phyloP scores from a whole-genome alignment of 2,113 vertebrate species.

The Notiomystis cincta region DNA sequence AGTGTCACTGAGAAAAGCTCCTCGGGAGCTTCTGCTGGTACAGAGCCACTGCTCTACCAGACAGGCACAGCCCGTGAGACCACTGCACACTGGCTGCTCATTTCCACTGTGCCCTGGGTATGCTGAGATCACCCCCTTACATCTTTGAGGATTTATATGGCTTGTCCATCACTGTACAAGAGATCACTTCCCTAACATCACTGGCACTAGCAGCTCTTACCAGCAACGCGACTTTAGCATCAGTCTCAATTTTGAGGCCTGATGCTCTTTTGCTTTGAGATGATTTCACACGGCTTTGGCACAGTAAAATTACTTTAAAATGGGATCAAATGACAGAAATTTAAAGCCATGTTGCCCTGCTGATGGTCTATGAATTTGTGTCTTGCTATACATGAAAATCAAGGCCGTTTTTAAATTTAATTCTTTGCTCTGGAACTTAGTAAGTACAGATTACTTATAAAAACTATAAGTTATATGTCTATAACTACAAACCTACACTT shows the following conservation, averaged over 20 bases:
- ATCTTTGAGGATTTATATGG: neutral
- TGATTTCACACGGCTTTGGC: neutral
- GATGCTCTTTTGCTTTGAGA: neutral
- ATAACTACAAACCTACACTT: neutral
- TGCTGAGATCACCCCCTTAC: neutral
- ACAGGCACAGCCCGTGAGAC: rapidly evolving
- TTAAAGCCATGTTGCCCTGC: neutral
- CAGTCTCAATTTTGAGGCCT: neutral
- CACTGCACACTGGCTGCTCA: neutral
- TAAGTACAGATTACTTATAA: neutral
- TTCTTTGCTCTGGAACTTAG: neutral
- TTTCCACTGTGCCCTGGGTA: neutral
- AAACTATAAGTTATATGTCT: no score
- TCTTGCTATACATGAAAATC: neutral
- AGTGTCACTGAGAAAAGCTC: neutral
- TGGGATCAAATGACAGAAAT: neutral
- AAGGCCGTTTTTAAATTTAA: neutral
- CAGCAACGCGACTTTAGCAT: neutral
- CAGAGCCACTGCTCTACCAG: neutral
- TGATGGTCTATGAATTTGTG: neutral
- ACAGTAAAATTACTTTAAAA: neutral
- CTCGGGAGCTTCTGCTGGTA: rapidly evolving
- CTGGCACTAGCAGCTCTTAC: neutral
- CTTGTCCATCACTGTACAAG: neutral
- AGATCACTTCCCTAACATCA: neutral